A percentile compares a stretch with the other conserved stretches of the same genome.
Evolutionary conservation across 2,888 invertebrate species (phyloP).

Genomic region (Aradus depressus): DNA sequence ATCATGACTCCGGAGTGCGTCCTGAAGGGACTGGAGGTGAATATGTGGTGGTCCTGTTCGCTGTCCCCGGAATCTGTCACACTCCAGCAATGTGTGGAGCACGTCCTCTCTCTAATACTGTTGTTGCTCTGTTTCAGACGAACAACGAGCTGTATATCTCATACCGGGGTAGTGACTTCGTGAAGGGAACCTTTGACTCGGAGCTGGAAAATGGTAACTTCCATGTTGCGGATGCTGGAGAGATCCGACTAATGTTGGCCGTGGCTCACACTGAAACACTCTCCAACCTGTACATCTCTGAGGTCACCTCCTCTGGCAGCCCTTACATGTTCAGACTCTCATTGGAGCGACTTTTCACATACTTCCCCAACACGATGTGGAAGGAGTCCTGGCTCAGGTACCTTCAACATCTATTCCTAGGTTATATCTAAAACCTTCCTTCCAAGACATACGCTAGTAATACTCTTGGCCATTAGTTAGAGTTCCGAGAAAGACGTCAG

Average conservation of each 20-base stretch:
- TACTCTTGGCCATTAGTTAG: neutral
- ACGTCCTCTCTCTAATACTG: conserved; percentile 13
- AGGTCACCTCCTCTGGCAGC: conserved; percentile 43
- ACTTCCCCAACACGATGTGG: conserved; percentile 72
- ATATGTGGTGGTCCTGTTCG: too few relatives aligned
- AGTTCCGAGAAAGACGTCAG: neutral
- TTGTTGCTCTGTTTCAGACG: conserved; percentile 33
- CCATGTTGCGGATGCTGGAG: conserved; percentile 60
- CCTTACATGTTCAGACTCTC: conserved; percentile 63
- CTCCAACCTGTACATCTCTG: conserved; percentile 73
- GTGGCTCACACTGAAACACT: conserved; percentile 62
- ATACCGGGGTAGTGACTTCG: conserved; percentile 57
- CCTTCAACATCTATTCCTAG: neutral
- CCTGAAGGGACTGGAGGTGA: too few relatives aligned
- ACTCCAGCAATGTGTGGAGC: too few relatives aligned
- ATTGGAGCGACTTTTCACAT: conserved; percentile 67
- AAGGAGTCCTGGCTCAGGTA: conserved; percentile 71
- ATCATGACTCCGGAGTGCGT: too few relatives aligned
- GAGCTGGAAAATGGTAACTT: conserved; percentile 54
- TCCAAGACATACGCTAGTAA: neutral
- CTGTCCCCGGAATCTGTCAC: too few relatives aligned
- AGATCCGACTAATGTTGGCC: conserved; percentile 64
- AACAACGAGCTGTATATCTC: conserved; percentile 62
- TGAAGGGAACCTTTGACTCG: conserved; percentile 63
- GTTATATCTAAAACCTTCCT: neutral